phyloP scores from a whole-genome alignment of 2,797 vertebrate species.

The Aulostomus chinensis region DNA sequence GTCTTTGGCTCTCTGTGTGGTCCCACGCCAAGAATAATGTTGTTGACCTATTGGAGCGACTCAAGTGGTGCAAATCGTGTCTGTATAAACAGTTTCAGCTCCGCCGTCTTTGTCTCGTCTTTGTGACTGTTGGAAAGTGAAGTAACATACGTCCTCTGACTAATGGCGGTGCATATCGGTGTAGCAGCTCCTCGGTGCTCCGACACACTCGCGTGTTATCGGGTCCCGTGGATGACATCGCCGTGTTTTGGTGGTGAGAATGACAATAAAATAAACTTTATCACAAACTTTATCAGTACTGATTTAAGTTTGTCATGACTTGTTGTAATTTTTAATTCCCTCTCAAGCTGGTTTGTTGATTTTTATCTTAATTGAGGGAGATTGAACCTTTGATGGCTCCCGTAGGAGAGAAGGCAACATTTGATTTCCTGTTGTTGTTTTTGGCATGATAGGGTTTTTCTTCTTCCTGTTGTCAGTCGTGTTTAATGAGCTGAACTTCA shows the following conservation, averaged over 20 bases:
- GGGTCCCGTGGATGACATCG: too few relatives aligned
- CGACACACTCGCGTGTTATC: too few relatives aligned
- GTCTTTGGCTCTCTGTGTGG: constrained; percentile 37
- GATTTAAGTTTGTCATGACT: background rate
- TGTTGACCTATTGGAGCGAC: constrained; percentile 52
- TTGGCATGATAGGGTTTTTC: too few relatives aligned
- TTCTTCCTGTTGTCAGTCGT: background rate
- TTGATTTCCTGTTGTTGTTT: too few relatives aligned
- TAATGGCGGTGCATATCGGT: too few relatives aligned
- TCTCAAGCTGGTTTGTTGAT: constrained; percentile 4
- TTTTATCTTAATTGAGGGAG: too few relatives aligned
- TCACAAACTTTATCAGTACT: too few relatives aligned
- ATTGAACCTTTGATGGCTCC: constrained; percentile 18
- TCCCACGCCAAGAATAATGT: constrained; percentile 65
- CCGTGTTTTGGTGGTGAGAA: too few relatives aligned
- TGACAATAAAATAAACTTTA: too few relatives aligned
- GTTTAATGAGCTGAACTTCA: too few relatives aligned
- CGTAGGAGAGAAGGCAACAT: constrained; percentile 1
- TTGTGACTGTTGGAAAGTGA: constrained; percentile 4
- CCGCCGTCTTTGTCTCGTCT: constrained; percentile 30
- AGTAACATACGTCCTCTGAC: too few relatives aligned
- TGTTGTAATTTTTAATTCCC: constrained; percentile 7
- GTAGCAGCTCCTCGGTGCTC: too few relatives aligned
- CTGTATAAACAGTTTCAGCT: constrained; percentile 51
- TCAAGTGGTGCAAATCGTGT: constrained; percentile 44